These are phyloP conservation scores for Epinotia bilunana DNA, from an alignment of 2,888 invertebrate species.

Conservation along the genomic window DNA sequence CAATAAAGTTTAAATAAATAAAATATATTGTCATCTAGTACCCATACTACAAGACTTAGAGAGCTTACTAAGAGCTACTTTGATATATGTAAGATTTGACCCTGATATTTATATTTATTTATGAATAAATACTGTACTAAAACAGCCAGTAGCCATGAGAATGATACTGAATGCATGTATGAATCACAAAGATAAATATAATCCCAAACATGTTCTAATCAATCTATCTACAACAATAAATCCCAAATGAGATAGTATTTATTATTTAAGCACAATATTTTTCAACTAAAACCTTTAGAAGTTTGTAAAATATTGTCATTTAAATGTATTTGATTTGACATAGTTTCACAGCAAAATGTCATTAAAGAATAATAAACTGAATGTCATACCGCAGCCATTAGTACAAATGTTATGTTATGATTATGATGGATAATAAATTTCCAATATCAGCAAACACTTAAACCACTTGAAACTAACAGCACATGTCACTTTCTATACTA, in stretches of 20 bases:
- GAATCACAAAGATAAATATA: not conserved
- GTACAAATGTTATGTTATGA: constrained; percentile 18
- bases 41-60: too few species aligned
- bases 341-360: not conserved
- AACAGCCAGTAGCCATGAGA: not conserved
- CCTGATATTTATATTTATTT: too few species aligned
- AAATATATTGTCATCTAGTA: too few species aligned
- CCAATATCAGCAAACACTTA: constrained; percentile 35
- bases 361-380: not conserved
- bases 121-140: too few species aligned
- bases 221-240: constrained; percentile 12
- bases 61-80: too few species aligned
- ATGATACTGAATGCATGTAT: not conserved
- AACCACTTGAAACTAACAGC: constrained; percentile 35
- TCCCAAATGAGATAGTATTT: not conserved
- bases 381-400: constrained; percentile 15
- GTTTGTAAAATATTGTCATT: not conserved
- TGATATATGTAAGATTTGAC: too few species aligned
- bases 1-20: too few species aligned
- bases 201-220: constrained; percentile 8
- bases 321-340: not conserved
- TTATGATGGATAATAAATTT: constrained; percentile 20
- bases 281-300: not conserved
- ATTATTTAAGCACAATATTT: not conserved
- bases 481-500: constrained; percentile 31